Conservation (phyloP, 37 sponge, comb jelly and placozoan species). For the Petrosia ficiformis region DNA sequence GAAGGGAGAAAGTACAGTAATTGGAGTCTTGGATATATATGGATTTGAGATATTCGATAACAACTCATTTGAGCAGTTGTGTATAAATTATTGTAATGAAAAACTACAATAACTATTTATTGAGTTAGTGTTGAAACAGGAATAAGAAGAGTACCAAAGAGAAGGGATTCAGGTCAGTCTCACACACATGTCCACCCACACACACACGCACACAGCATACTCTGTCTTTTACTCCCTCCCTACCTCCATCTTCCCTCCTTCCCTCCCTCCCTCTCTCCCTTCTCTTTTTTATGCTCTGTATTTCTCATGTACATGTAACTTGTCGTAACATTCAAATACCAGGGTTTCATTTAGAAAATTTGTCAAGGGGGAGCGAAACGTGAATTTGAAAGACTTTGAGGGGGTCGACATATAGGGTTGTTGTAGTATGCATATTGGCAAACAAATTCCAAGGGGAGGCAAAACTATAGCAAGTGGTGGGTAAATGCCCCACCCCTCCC, state of each 20-base stretch:
- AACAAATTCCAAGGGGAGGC: too few relatives aligned
- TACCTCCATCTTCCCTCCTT: too few relatives aligned
- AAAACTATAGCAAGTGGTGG: too few relatives aligned
- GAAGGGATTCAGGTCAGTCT: constrained; percentile 74
- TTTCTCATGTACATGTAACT: too few relatives aligned
- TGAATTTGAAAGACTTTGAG: too few relatives aligned
- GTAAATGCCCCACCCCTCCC: too few relatives aligned
- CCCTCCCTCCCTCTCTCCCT: constrained; percentile 18
- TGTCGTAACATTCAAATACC: too few relatives aligned
- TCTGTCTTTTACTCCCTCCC: constrained; percentile 4
- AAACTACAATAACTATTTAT: constrained; percentile 97
- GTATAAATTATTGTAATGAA: constrained; percentile 99
- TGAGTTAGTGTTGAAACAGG: constrained; percentile 69
- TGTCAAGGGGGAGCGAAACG: too few relatives aligned
- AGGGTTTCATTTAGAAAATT: too few relatives aligned
- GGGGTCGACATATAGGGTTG: too few relatives aligned
- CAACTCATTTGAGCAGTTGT: constrained; percentile 97
- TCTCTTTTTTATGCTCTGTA: not conserved
- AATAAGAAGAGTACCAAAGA: constrained; percentile 80
- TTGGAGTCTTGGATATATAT: constrained; percentile 84
- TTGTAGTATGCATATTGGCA: too few relatives aligned
- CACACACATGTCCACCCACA: constrained; percentile 36
- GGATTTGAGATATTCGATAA: constrained; percentile 83
- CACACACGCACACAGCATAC: not conserved
- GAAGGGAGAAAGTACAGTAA: constrained; percentile 41